Evolutionary conservation across 2,888 invertebrate genomes (phyloP).

Genomic region (Aelia acuminata): DNA sequence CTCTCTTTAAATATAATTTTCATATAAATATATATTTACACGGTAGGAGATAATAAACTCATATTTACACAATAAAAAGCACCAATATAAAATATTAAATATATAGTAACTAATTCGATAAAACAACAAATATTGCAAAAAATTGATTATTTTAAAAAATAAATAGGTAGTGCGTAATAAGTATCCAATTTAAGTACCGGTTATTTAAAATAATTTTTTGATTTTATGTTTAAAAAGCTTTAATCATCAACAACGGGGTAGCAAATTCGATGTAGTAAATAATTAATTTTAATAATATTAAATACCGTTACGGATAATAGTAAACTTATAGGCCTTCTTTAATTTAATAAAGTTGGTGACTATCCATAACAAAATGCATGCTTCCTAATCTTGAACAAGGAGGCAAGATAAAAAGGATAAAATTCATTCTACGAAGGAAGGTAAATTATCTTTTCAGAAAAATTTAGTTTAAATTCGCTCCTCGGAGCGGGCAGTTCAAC

Average conservation of each 20-base stretch:
- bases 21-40: constrained; percentile 44
- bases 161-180: constrained; percentile 23
- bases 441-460: not conserved
- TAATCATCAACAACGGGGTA: constrained; percentile 23
- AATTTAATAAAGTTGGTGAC: constrained; percentile 23
- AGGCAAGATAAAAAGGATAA: not conserved
- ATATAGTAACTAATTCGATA: constrained; percentile 45
- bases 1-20: constrained; percentile 49
- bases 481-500: not conserved
- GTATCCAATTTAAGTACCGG: constrained; percentile 35
- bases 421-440: not conserved
- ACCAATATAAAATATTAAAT: constrained; percentile 51
- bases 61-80: constrained; percentile 44
- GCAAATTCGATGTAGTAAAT: constrained; percentile 47
- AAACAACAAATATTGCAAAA: constrained; percentile 39
- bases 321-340: constrained; percentile 39
- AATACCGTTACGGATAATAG: not conserved
- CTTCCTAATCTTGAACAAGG: not conserved
- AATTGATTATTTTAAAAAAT: constrained; percentile 42
- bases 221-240: constrained; percentile 7
- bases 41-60: constrained; percentile 32
- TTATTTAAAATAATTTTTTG: constrained; percentile 20
- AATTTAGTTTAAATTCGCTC: not conserved
- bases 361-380: constrained; percentile 3
- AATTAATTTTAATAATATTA: constrained; percentile 3